Evolutionary conservation across 1,140 invertebrate species (phyloP).

Genomic region (Globodera ellingtonae): DNA sequence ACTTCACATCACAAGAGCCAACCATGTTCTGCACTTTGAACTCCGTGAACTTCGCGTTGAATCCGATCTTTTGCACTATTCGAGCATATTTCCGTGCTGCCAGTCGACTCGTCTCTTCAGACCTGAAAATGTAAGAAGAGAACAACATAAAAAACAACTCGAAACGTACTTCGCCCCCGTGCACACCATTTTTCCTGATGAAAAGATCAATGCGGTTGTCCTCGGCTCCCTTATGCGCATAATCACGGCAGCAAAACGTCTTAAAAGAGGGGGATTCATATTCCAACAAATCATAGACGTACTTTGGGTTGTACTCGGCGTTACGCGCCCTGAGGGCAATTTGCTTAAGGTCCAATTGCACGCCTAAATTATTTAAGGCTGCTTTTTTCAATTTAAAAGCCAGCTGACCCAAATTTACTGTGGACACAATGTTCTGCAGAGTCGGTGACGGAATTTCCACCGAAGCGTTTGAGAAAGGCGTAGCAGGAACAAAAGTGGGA

Average conservation of each 20-base stretch:
- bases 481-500: slow-evolving; percentile 48
- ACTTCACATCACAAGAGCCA: slow-evolving; percentile 97
- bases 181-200: slow-evolving; percentile 99
- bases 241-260: slow-evolving; percentile 98
- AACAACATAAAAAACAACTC: slow-evolving; percentile 71
- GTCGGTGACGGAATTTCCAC: slow-evolving; percentile 56
- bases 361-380: slow-evolving; percentile 45
- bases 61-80: slow-evolving; percentile 98
- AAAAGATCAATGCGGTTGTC: slow-evolving; percentile 97
- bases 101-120: slow-evolving; percentile 70
- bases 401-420: slow-evolving; percentile 61
- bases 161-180: slow-evolving; percentile 97
- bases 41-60: slow-evolving; percentile 95
- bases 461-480: slow-evolving; percentile 44
- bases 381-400: not conserved
- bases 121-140: slow-evolving; percentile 1
- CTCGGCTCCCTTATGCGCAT: slow-evolving; percentile 98
- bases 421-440: slow-evolving; percentile 64
- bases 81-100: slow-evolving; percentile 78
- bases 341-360: slow-evolving; percentile 89
- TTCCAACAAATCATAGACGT: not conserved
- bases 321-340: slow-evolving; percentile 98
- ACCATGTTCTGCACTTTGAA: slow-evolving; percentile 98
- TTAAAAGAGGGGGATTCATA: slow-evolving; percentile 66
- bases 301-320: slow-evolving; percentile 93